Conservation (phyloP, 2,113 vertebrate species). For the Albula goreensis region DNA sequence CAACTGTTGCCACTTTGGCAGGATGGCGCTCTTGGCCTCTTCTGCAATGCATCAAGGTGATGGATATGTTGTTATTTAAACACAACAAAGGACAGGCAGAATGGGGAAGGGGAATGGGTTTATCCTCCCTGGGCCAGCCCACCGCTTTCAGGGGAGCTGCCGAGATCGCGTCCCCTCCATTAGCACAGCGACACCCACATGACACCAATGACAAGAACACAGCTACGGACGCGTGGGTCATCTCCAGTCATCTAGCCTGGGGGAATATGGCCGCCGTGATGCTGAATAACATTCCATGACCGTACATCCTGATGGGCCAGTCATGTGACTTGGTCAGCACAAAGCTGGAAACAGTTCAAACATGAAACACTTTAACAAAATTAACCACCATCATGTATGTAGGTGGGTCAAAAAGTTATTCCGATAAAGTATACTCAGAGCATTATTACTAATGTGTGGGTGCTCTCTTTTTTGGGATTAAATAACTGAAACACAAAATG, state of each 20-base stretch:
- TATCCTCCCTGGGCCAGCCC: slow-evolving; percentile 32
- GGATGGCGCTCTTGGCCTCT: slow-evolving; percentile 30
- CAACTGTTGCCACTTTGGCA: slow-evolving; percentile 38
- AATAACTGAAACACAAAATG: too few species aligned
- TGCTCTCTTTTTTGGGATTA: too few species aligned
- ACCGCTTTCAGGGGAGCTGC: slow-evolving; percentile 43
- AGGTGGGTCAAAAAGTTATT: too few species aligned
- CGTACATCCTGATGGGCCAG: neutral
- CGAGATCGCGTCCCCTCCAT: slow-evolving; percentile 39
- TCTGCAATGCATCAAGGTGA: slow-evolving; percentile 41
- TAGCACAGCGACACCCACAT: slow-evolving; percentile 37
- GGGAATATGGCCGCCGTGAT: slow-evolving; percentile 33
- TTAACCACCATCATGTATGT: too few species aligned
- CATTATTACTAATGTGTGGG: too few species aligned
- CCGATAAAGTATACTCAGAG: too few species aligned
- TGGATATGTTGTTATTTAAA: slow-evolving; percentile 49
- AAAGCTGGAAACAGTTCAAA: too few species aligned
- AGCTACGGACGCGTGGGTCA: slow-evolving; percentile 25
- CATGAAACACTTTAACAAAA: too few species aligned
- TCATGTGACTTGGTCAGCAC: neutral
- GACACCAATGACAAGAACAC: slow-evolving; percentile 36
- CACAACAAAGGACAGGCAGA: slow-evolving; percentile 47
- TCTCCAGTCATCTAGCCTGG: neutral
- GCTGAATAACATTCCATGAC: slow-evolving; percentile 18
- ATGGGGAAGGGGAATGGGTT: slow-evolving; percentile 34